Percentiles rank a stretch among this genome's conserved stretches.
Conservation (phyloP, 1,140 invertebrate genomes). For the Hyles vespertilio region DNA sequence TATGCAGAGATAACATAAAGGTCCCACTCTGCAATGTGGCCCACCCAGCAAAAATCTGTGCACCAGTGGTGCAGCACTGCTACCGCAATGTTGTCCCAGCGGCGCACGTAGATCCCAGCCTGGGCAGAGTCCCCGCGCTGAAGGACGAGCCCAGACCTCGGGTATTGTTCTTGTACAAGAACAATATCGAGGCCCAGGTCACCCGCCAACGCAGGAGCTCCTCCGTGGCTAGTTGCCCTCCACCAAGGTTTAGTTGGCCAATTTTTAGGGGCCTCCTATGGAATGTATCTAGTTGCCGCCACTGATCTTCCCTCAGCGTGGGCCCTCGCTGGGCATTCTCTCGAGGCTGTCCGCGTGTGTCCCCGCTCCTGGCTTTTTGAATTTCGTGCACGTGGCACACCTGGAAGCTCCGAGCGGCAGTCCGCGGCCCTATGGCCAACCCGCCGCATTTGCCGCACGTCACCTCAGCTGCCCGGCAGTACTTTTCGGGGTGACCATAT, state of each 20-base stretch:
- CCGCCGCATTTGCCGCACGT: constrained; percentile 22
- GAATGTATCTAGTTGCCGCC: constrained; percentile 1
- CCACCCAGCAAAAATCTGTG: too few species aligned
- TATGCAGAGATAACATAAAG: too few species aligned
- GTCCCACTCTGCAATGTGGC: too few species aligned
- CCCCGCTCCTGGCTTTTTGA: constrained; percentile 1
- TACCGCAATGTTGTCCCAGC: too few species aligned
- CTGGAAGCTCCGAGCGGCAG: neutral
- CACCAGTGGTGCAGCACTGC: too few species aligned
- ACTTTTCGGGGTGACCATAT: constrained; percentile 32
- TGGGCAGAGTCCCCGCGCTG: constrained; percentile 18
- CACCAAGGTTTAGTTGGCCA: constrained; percentile 20
- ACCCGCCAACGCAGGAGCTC: constrained; percentile 10
- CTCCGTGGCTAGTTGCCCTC: constrained; percentile 13
- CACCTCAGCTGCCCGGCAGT: constrained; percentile 15
- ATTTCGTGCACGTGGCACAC: constrained; percentile 23
- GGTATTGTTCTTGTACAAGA: constrained; percentile 21
- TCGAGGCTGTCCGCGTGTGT: constrained; percentile 14
- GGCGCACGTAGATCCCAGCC: neutral
- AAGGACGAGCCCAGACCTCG: constrained; percentile 17
- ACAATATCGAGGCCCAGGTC: constrained; percentile 16
- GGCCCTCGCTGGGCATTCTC: constrained; percentile 16
- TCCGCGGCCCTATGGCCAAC: constrained; percentile 4
- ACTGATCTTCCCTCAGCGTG: constrained; percentile 9
- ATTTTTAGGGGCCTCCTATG: neutral